Base-by-base conservation (phyloP, 1,140 invertebrate species). In the Adoxophyes honmai region DNA sequence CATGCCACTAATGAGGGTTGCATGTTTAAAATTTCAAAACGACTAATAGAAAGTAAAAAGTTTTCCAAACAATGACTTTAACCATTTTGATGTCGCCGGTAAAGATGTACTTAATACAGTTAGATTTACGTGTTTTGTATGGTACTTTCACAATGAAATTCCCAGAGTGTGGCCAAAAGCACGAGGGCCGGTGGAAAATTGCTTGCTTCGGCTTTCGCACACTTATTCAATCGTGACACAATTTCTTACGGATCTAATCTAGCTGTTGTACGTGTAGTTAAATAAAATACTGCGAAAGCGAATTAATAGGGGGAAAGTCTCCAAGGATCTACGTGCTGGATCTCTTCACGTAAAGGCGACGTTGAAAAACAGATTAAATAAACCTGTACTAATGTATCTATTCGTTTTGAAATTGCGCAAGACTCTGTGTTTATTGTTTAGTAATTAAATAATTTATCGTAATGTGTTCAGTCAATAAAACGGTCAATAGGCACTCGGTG, bases 301-400 rank as follows among this genome's bases (percentile, higher is more conserved):
- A 87, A 81, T 87, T 82, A 80, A 58, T 86, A 84, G 69, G 71
- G 79, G 76, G 79, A 87, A 88, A 85, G 79, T 83, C 62, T 78
- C 69, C 42, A 80, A 87, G 84, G 84, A 86, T 83, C 80, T 70
- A 66, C 68, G 61, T 75, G 68, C 57, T 66, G 62, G 70, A 66
- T 73, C 73, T 70, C 72, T 71, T 73, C 71, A 73, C 66, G 63
- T 68, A n/a, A n/a, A n/a, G n/a, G 66, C 58, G 52, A 28, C 21
- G 21, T 28, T 28, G 21, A 2, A 28, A 28, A n/a, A n/a, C n/a
- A n/a, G n/a, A n/a, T n/a, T n/a, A n/a, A n/a, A n/a, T n/a, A n/a
- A n/a, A n/a, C n/a, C n/a, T n/a, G n/a, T n/a, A n/a, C n/a, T n/a
- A n/a, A n/a, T n/a, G n/a, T n/a, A n/a, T n/a, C n/a, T n/a, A n/a